A percentile compares a stretch with the other conserved stretches of the same genome.
Evolutionary conservation across 2,797 vertebrate species (phyloP).

Genomic region (Acropternis orthonyx): DNA sequence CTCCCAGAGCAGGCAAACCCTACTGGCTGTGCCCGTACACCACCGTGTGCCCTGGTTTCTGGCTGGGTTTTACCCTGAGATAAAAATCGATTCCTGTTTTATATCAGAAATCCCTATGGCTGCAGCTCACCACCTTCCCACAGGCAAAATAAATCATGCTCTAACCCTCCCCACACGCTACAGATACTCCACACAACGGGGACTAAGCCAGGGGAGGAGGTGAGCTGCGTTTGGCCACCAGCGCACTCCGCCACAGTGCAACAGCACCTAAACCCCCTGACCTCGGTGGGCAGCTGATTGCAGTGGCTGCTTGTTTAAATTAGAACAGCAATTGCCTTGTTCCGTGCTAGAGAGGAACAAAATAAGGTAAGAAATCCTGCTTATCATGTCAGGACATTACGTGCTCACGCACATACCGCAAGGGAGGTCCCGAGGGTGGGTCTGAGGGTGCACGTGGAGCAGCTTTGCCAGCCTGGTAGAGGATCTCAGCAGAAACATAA

Average conservation of each 20-base stretch:
- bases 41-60: not conserved
- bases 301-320: not conserved
- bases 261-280: not conserved
- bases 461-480: not conserved
- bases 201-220: not conserved
- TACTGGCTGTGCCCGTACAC: not conserved
- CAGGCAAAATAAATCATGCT: not conserved
- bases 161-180: not conserved
- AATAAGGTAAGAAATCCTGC: not conserved
- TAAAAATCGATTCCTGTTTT: not conserved
- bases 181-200: not conserved
- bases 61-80: not conserved
- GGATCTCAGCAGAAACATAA: not conserved
- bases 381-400: fast-evolving
- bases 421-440: not conserved
- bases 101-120: not conserved
- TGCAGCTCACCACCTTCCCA: not conserved
- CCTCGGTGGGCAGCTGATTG: not conserved
- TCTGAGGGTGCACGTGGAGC: fast-evolving
- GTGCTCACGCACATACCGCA: fast-evolving
- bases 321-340: not conserved
- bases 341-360: not conserved
- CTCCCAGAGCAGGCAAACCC: not conserved
- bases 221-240: not conserved
- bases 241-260: fast-evolving